Conservation (phyloP, 2,113 vertebrate species). For the Sinocyclocheilus anophthalmus region DNA sequence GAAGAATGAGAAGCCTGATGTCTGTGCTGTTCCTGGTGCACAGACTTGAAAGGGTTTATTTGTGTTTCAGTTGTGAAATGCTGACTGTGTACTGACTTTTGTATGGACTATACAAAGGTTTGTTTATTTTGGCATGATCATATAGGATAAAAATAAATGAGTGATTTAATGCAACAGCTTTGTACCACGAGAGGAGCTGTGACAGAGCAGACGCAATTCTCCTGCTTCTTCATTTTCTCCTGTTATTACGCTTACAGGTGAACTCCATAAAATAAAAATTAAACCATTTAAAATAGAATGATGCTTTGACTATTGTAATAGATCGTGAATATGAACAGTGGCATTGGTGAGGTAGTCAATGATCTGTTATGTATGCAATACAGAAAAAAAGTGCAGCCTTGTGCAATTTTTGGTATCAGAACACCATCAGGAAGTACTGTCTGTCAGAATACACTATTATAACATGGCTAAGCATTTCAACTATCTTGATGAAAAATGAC, state of each 20-base stretch:
- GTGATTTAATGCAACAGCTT: neutral
- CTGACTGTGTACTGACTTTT: neutral
- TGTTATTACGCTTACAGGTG: neutral
- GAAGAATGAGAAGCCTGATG: conserved; percentile 33
- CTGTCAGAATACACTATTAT: too few species aligned
- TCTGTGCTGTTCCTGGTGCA: conserved; percentile 9
- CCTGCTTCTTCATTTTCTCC: neutral
- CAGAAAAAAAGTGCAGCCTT: too few species aligned
- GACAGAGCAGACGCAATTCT: neutral
- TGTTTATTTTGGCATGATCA: neutral
- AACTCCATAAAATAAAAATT: neutral
- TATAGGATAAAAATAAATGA: neutral
- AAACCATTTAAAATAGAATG: neutral
- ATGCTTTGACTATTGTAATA: neutral
- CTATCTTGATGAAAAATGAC: too few species aligned
- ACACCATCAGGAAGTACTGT: too few species aligned
- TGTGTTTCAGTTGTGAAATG: neutral
- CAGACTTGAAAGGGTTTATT: neutral
- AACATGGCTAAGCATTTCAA: too few species aligned
- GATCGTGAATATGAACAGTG: neutral
- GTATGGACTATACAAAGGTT: neutral
- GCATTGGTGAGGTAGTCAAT: neutral
- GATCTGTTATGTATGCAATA: too few species aligned
- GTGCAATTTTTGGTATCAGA: too few species aligned
- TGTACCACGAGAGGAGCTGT: neutral